Conservation (phyloP, 1,140 invertebrate species). For the Latrodectus geometricus region DNA sequence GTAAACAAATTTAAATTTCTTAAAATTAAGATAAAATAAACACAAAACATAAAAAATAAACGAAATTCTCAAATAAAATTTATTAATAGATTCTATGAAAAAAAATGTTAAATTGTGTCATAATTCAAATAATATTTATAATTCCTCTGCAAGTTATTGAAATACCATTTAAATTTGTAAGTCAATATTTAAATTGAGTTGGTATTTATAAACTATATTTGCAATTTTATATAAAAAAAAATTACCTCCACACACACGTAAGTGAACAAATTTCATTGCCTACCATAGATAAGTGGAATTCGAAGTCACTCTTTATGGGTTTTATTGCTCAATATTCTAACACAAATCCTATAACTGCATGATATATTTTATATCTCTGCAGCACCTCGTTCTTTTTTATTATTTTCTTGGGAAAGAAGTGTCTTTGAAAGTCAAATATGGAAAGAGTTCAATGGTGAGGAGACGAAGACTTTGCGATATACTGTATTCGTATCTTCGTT, state of each 20-base stretch:
- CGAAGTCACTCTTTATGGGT: conserved; percentile 9
- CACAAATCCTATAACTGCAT: conserved; percentile 28
- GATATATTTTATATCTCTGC: conserved; percentile 36
- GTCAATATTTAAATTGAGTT: no score
- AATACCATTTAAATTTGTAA: no score
- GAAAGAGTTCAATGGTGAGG: conserved; percentile 12
- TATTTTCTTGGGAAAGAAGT: neutral
- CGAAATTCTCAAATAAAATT: no score
- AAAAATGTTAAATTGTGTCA: no score
- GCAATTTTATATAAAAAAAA: no score
- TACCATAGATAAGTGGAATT: neutral
- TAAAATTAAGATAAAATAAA: no score
- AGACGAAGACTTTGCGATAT: neutral
- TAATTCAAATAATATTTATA: no score
- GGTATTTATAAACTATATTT: no score
- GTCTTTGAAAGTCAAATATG: conserved; percentile 31
- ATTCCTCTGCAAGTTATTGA: no score
- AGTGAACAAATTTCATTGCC: neutral
- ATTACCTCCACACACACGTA: neutral
- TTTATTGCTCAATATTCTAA: conserved; percentile 14
- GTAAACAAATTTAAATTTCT: no score
- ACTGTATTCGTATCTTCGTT: neutral
- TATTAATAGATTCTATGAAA: no score
- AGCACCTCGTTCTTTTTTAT: conserved; percentile 1
- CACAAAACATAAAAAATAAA: no score